Base-by-base conservation (phyloP, 2,888 invertebrate genomes). In the Drosophila phalerata region DNA sequence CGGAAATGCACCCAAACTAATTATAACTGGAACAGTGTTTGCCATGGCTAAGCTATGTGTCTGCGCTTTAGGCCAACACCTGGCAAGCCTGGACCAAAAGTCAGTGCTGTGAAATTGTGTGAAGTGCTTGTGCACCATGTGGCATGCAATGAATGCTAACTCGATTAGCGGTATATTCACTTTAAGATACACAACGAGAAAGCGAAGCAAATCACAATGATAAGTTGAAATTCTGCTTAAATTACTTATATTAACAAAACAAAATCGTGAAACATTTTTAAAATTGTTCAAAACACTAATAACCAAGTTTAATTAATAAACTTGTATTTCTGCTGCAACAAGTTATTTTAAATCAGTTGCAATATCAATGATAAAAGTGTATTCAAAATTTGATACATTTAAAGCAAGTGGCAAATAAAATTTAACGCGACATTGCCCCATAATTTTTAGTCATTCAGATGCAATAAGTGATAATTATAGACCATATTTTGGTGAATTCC, bases 1-100 rank as follows among this genome's bases (percentile, higher is more conserved):
- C 56, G 69, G 43, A 70, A 74, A 49, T 69, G 73, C 78, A 55
- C 42, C 43, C 67, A 68, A 74, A 81, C 79, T 79, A 79, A 81
- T 77, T 81, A 74, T 55, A 55, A 48, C 58, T 45, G 48, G 38
- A 43, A 38, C 37, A 5, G 17, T 22, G 45, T 42, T 45, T 56
- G 47, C 60, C 51, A 42, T 42, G 56, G 38, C 56, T 60, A 34
- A 60, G 48, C 52, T 40, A 19, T 37, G 48, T 56, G 58, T 51
- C 58, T 53, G 47, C 34, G 49, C 61, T 64, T 63, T 42, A 47
- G 63, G 60, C 73, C 51, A 69, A 55, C 66, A 63, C 69, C 62
- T 48, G 49, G 30, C 52, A 34, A 48, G 22, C 25, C 51, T 17
- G 57, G 5, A 32, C 37, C 34, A 63, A 55, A 58, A 52, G 63